Evolutionary conservation across 2,888 invertebrate species (phyloP), one percentile per base, ranked within the genome.

Genomic region (Imbricaverruca yamaguchii): DNA sequence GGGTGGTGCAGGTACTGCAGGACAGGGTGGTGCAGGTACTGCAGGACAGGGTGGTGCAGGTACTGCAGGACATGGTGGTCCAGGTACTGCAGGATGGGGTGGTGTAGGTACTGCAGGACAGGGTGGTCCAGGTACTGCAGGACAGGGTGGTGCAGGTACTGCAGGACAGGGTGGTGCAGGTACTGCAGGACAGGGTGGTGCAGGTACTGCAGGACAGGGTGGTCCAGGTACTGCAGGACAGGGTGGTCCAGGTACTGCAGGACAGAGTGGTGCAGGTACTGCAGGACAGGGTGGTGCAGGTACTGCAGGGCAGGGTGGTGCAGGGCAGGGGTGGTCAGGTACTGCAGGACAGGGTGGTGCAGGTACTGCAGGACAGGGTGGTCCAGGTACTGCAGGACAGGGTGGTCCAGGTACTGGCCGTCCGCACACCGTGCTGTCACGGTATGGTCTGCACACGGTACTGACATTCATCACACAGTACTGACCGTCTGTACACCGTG

Each of bases 371-470:
- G 81, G 85, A 85, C 82, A 81, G 85, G 53, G 85, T 85, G 25
- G 84, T 85, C n/a, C n/a, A n/a, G n/a, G n/a, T n/a, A n/a, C 83
- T 85, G 15, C 85, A 85, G 81, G 85, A 85, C 82, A 81, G 85
- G 53, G 85, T 85, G 25, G 84, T 85, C 2, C 39, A 39, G 39
- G 39, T 39, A 39, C 39, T 39, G 39, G 39, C 39, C 39, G 39
- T 39, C 39, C 39, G 39, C 39, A 39, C 39, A 39, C 39, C 2
- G 39, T 39, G 39, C 39, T 39, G 39, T 39, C 4, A 39, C 39
- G 39, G 39, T 39, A 39, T 4, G 39, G 39, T 39, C 39, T 39
- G 39, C 39, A 39, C 39, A 39, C 39, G 39, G 39, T 39, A 39
- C 39, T 39, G 39, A 4, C 39, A 39, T 4, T 39, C 39, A 3